Evolutionary conservation across 2,797 vertebrate species (phyloP).

Genomic region (Rhinella marina): DNA sequence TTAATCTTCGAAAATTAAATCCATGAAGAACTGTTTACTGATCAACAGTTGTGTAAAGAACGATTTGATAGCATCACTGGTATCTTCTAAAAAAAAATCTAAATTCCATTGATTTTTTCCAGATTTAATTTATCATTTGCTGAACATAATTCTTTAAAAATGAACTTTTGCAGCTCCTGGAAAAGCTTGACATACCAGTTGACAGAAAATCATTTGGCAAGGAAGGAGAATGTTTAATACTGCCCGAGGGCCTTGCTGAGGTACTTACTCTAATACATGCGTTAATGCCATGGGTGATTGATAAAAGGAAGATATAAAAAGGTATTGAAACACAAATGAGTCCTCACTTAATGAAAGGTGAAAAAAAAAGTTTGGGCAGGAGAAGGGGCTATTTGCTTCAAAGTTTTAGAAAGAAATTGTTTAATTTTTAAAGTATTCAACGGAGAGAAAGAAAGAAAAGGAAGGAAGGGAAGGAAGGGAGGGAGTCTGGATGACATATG

Average conservation of each 20-base stretch:
- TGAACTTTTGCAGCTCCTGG: slow-evolving; percentile 70
- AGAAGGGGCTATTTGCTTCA: not conserved
- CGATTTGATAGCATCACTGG: slow-evolving; percentile 66
- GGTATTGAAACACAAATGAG: slow-evolving; percentile 67
- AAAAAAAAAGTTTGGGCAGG: slow-evolving; percentile 39
- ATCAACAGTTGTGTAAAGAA: slow-evolving; percentile 56
- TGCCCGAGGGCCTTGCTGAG: slow-evolving; percentile 69
- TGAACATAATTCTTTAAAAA: slow-evolving; percentile 74
- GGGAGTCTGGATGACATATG: too few species aligned
- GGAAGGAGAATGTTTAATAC: slow-evolving; percentile 75
- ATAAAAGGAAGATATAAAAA: slow-evolving; percentile 65
- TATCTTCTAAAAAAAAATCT: slow-evolving; percentile 73
- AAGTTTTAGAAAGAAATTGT: slow-evolving; percentile 25
- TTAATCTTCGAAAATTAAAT: slow-evolving; percentile 65
- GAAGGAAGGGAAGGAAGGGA: too few species aligned
- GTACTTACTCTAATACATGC: slow-evolving; percentile 70
- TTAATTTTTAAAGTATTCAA: not conserved
- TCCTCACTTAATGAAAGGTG: slow-evolving; percentile 50
- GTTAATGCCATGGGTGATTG: slow-evolving; percentile 69
- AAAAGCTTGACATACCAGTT: slow-evolving; percentile 66
- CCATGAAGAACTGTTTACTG: slow-evolving; percentile 66
- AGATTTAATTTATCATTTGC: slow-evolving; percentile 75
- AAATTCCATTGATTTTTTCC: slow-evolving; percentile 75
- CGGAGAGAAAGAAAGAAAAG: too few species aligned
- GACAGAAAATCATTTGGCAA: slow-evolving; percentile 78